Evolutionary conservation across 2,888 invertebrate genomes (phyloP), one percentile per base, ranked within the genome.

Genomic region (Marasmarcha lunaedactyla): DNA sequence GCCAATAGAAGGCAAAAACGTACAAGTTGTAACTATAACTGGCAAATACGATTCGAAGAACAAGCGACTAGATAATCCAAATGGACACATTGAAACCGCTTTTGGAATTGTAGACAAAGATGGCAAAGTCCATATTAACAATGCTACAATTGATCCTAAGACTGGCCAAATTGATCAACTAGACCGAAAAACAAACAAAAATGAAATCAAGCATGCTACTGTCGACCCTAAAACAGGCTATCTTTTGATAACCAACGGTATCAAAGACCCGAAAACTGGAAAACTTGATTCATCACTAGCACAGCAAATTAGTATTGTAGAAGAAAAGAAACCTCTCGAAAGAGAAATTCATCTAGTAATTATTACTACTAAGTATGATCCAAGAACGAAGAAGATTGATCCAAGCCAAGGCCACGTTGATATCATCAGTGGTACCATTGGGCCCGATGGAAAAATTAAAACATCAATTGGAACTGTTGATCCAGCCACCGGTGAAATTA

Each of bases 381-480:
- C 87, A 1, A 86, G 83, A 43, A 76, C 76, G 1, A 78, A 64
- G 50, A 83, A 73, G 49, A 69, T 83, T 25, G 81, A 83, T 43
- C 71, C 78, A 10, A 73, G 64, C 40, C 70, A 72, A 57, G 71
- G 72, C 14, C 63, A 67, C 35, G 69, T 83, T 1, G 83, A 84
- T 40, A 85, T 86, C 15, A 87, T 90, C 47, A 87, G 86, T 50
- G 90, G 89, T 33, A 77, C 81, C 14, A 71, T 88, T 2, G 87
- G 72, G 10, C 56, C 76, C 15, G 81, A 85, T 54, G 84, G 84
- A 15, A 83, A 71, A 51, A 81, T 85, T 41, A 66, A 69, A 25
- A 89, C 90, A 4, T 89, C 89, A 53, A 85, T 89, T 41, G 90
- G 90, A 10, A 71, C 86, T 30, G 81, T 90, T 15, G 89, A 90